Base-by-base conservation (phyloP, 2,888 invertebrate species). In the Caenorhabditis sp. region DNA sequence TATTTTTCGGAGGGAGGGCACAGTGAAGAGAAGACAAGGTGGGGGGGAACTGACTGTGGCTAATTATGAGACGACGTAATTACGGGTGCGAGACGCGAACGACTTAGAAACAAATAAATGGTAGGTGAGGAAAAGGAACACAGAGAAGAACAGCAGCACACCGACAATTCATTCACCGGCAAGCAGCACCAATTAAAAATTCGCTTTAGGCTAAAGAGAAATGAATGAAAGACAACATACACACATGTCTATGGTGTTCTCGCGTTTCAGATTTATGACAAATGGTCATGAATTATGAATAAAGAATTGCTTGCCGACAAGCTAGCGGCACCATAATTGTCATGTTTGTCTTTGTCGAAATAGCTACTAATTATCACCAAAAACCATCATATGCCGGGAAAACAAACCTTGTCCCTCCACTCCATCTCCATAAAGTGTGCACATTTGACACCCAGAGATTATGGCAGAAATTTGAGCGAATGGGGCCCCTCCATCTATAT, bases 141-240 rank as follows among this genome's bases (percentile, higher is more conserved):
- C n/a, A n/a, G n/a, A 54, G 35, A 51, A 68, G 68, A 51, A 54
- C 64, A 68, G 22, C 6, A 38, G 38, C 38, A 63, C 63, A 47
- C 24, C 28, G 47, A 19, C 19, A 49, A 68, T 68, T 68, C 66
- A 68, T 31, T 38, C 59, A 59, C 56, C 28, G 35, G 58, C 49
- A 49, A 68, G 68, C 68, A 68, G 54, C 68, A 68, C 68, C 68
- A 68, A 68, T 68, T 68, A 68, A 68, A 68, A 38, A 68, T 68
- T 68, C 54, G 24, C 35, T 68, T 8, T 35, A n/a, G 1, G 51
- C 49, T 28, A 47, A 47, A 47, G 47, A 47, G 47, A 47, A 47
- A 47, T 38, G 38, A 38, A 38, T 38, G 12, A 38, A 38, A 7
- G 38, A 47, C n/a, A 10, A 38, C 14, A 54, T 26, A 31, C 31